These are phyloP conservation scores for Pipistrellus nathusii DNA, from an alignment of 2,797 vertebrate genomes.

Conservation along the genomic window DNA sequence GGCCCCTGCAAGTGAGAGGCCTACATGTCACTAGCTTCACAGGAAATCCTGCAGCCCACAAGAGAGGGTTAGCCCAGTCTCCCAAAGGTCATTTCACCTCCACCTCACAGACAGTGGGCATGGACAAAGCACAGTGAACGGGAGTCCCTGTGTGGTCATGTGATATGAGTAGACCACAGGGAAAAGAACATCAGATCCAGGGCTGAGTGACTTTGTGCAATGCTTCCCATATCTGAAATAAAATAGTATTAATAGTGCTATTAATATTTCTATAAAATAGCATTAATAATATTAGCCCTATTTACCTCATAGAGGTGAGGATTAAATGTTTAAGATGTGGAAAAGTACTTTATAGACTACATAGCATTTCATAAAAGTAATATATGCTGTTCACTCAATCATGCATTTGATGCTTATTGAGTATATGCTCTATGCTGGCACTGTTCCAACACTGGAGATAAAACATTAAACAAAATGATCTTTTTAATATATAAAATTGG, in stretches of 20 bases:
- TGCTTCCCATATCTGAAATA: neutral
- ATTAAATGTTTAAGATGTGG: neutral
- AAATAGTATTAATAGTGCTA: neutral
- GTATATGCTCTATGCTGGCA: neutral
- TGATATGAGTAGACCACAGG: neutral
- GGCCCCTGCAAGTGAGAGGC: neutral
- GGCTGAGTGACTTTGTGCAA: neutral
- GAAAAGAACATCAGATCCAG: neutral
- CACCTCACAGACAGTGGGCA: too few species aligned
- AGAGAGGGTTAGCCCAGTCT: neutral
- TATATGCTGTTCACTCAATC: neutral
- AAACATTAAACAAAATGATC: neutral
- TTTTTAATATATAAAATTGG: neutral
- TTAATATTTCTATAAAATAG: neutral
- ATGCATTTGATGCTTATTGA: neutral
- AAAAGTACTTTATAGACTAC: slow-evolving; percentile 10
- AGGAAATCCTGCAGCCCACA: neutral
- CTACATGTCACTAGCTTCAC: neutral
- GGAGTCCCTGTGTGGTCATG: neutral
- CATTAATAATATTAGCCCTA: neutral
- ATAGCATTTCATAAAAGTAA: neutral
- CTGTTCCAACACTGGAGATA: neutral
- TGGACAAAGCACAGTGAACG: neutral
- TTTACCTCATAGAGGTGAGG: neutral
- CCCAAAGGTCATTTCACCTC: neutral